These are phyloP conservation scores for Pseudococcus longispinus DNA, from an alignment of 2,888 invertebrate species.

Conservation along the genomic window DNA sequence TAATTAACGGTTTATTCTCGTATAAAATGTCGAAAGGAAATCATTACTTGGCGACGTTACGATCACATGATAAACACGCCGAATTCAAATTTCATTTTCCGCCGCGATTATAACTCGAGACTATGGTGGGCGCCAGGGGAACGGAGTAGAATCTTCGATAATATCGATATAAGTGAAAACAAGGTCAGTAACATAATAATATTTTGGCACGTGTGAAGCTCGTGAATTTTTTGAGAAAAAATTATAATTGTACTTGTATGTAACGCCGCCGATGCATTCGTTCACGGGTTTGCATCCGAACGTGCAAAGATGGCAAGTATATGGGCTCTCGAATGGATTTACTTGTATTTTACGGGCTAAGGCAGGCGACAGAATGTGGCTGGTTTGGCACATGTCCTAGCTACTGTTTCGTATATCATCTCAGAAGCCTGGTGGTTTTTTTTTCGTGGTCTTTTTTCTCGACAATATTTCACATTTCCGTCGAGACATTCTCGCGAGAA, in stretches of 20 bases:
- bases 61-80: slow-evolving; percentile 33
- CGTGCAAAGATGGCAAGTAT: neutral
- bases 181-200: slow-evolving; percentile 38
- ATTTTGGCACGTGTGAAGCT: neutral
- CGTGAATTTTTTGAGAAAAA: neutral
- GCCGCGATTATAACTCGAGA: neutral
- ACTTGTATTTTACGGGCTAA: neutral
- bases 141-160: neutral
- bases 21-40: slow-evolving; percentile 23
- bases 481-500: neutral
- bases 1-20: slow-evolving; percentile 25
- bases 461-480: slow-evolving; percentile 28
- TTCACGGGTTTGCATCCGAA: neutral
- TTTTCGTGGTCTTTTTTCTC: neutral
- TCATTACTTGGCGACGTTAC: slow-evolving; percentile 23
- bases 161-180: neutral
- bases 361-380: neutral
- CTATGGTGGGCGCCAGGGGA: neutral
- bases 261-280: neutral
- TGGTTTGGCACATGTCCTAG: slow-evolving; percentile 17
- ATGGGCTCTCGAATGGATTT: neutral
- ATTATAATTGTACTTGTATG: neutral
- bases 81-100: slow-evolving; percentile 18
- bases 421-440: neutral
- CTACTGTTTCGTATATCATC: neutral